phyloP scores from a whole-genome alignment of 2,113 vertebrate genomes.

The Monarcha castaneiventris region DNA sequence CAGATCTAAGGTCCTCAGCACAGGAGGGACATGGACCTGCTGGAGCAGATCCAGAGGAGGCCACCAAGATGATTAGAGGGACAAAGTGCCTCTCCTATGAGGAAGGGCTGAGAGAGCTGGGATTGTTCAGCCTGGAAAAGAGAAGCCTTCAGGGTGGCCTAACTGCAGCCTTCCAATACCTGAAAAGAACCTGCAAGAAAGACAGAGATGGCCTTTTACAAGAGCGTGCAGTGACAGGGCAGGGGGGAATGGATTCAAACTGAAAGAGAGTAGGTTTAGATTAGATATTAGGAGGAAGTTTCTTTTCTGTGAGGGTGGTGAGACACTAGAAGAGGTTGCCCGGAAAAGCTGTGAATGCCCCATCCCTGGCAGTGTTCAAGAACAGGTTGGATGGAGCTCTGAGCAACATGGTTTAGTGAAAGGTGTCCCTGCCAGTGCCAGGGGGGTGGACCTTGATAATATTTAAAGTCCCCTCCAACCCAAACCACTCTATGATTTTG shows the following conservation, averaged over 20 bases:
- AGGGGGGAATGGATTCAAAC: neutral
- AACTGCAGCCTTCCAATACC: neutral
- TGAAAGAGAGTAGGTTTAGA: neutral
- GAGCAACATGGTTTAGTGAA: neutral
- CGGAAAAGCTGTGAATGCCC: neutral
- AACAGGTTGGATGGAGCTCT: neutral
- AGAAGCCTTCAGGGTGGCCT: neutral
- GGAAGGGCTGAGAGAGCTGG: neutral
- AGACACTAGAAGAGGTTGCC: neutral
- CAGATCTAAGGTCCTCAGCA: neutral
- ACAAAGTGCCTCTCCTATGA: neutral
- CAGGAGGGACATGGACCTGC: too few relatives aligned
- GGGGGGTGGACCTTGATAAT: neutral
- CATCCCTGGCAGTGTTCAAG: neutral
- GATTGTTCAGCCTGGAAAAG: neutral
- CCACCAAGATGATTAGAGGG: neutral
- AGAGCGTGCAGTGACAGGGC: neutral
- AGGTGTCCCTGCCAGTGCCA: neutral
- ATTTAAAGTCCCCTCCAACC: neutral
- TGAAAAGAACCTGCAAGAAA: neutral
- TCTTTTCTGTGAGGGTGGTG: neutral
- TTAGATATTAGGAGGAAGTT: neutral
- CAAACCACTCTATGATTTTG: neutral
- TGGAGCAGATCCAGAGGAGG: neutral
- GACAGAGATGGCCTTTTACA: neutral